Evolutionary conservation across 2,113 vertebrate genomes (phyloP).

Genomic region (Chloebia gouldiae): DNA sequence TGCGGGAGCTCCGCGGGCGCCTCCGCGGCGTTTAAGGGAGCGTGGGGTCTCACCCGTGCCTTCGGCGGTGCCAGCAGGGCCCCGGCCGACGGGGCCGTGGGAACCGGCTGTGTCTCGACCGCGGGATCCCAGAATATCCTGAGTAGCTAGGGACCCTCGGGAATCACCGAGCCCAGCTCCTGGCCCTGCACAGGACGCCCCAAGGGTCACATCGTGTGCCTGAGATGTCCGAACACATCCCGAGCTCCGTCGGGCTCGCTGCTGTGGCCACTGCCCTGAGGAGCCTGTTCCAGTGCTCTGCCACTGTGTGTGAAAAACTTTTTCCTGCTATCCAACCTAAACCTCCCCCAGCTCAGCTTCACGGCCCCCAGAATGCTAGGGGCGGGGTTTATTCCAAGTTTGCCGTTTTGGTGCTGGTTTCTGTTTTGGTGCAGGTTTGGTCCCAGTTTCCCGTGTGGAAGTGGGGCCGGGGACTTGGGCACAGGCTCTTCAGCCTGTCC

Average conservation of each 20-base stretch:
- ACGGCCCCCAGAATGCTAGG: fast-evolving
- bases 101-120: background rate
- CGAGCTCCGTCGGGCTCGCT: background rate
- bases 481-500: background rate
- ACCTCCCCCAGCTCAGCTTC: background rate
- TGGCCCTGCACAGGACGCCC: background rate
- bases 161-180: background rate
- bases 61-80: background rate
- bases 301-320: background rate
- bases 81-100: fast-evolving
- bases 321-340: background rate
- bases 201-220: background rate
- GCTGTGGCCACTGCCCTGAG: background rate
- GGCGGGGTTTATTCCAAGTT: background rate
- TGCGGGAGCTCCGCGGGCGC: background rate
- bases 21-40: background rate
- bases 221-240: fast-evolving
- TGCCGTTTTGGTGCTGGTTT: background rate
- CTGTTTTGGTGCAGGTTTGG: background rate
- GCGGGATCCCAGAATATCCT: background rate
- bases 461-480: fast-evolving
- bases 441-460: background rate
- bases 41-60: fast-evolving
- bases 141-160: background rate
- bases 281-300: background rate